These are phyloP conservation scores for Columbina picui DNA, from an alignment of 2,113 vertebrate species.

Conservation along the genomic window DNA sequence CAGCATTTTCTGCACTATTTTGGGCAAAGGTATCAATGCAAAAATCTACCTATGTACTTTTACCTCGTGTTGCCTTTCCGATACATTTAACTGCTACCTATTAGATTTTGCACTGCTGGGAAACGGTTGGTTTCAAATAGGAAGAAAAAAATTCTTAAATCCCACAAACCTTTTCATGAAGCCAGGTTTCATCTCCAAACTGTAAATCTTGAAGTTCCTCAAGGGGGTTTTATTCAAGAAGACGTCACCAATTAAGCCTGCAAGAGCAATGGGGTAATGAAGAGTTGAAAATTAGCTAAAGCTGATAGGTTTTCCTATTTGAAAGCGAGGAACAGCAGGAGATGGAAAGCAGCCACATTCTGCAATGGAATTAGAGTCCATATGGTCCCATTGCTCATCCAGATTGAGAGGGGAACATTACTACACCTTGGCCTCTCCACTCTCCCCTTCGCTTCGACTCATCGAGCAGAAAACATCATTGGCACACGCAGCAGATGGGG, in stretches of 20 bases:
- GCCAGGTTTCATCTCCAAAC: slow-evolving; percentile 78
- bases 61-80: neutral
- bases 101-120: neutral
- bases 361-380: slow-evolving; percentile 15
- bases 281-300: slow-evolving; percentile 4
- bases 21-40: neutral
- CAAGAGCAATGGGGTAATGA: slow-evolving; percentile 28
- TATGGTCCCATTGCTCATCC: slow-evolving; percentile 21
- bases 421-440: neutral
- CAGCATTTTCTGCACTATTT: neutral
- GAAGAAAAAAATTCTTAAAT: neutral
- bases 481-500: neutral
- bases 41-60: neutral
- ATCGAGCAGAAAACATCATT: neutral
- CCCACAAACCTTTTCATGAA: slow-evolving; percentile 77
- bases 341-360: slow-evolving; percentile 24
- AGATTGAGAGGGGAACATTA: neutral
- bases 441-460: neutral
- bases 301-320: slow-evolving; percentile 24
- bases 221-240: slow-evolving; percentile 77
- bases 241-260: slow-evolving; percentile 81
- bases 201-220: slow-evolving; percentile 83
- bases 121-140: neutral
- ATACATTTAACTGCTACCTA: neutral
- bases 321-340: neutral